Conservation (phyloP, 30 jellyfish, hydroid and myxozoan species). For the Hydractinia symbiolongicarpus region DNA sequence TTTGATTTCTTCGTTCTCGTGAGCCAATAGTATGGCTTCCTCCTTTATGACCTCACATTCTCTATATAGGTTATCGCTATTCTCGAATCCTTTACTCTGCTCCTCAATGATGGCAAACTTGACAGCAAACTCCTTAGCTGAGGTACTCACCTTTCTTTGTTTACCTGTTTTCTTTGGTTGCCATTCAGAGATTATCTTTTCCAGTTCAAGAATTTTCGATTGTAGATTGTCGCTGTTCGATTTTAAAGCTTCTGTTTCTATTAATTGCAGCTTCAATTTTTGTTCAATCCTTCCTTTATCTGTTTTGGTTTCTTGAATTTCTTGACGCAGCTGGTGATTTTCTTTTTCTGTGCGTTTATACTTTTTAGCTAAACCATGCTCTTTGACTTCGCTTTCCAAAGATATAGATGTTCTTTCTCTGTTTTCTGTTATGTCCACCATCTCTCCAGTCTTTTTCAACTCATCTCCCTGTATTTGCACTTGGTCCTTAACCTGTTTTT, state of each 20-base stretch:
- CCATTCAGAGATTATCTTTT: neutral
- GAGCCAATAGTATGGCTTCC: conserved; percentile 16
- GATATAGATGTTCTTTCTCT: neutral
- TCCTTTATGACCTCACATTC: conserved; percentile 7
- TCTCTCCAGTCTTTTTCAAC: neutral
- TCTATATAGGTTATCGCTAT: neutral
- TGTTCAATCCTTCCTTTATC: neutral
- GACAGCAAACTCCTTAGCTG: neutral
- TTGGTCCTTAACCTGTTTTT: neutral
- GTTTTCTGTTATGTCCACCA: neutral
- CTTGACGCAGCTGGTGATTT: neutral
- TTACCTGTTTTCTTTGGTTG: neutral
- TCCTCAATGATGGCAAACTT: conserved; percentile 6
- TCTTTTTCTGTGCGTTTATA: neutral
- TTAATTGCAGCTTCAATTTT: conserved; percentile 1
- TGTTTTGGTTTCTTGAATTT: neutral
- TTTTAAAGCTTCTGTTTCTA: conserved; percentile 4
- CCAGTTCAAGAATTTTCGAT: conserved; percentile 5
- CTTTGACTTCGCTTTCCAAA: conserved; percentile 13
- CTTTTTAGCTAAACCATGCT: conserved; percentile 8
- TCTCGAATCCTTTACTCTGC: neutral
- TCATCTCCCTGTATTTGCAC: neutral
- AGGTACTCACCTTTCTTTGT: neutral
- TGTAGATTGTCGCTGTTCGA: neutral
- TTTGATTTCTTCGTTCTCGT: conserved; percentile 17